Conservation (phyloP, 2,888 invertebrate species). For the Atrina japonica region DNA sequence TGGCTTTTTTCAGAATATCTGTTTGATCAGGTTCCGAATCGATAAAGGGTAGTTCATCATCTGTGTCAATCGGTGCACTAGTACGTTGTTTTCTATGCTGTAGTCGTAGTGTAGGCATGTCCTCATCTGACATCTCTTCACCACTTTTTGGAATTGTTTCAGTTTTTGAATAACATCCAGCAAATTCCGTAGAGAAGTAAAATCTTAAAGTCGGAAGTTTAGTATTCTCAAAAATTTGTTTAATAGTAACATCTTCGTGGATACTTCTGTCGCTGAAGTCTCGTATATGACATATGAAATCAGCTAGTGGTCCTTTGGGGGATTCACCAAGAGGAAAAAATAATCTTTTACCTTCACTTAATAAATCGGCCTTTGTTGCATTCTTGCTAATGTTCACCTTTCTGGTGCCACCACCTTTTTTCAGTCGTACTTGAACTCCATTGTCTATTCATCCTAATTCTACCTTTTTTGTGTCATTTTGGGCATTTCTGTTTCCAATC, state of each 20-base stretch:
- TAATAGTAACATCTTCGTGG: conserved; percentile 14
- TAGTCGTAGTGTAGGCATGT: background rate
- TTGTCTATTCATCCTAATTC: conserved; percentile 24
- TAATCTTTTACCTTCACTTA: conserved; percentile 3
- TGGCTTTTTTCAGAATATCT: background rate
- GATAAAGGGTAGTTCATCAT: background rate
- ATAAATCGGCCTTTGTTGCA: conserved; percentile 20
- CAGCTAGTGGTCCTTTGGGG: background rate
- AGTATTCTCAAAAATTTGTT: conserved; percentile 21
- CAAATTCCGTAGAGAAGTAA: conserved; percentile 24
- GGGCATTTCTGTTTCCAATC: conserved; percentile 13
- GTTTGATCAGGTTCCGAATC: background rate
- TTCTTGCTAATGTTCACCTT: conserved; percentile 9
- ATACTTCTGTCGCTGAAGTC: conserved; percentile 24
- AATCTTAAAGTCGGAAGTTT: conserved; percentile 25
- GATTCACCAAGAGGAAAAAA: conserved; percentile 32
- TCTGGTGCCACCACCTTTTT: conserved; percentile 28
- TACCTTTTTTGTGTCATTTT: conserved; percentile 4
- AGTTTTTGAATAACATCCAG: no score
- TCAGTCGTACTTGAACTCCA: conserved; percentile 9
- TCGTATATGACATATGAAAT: conserved; percentile 26
- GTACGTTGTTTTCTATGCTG: background rate
- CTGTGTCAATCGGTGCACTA: background rate
- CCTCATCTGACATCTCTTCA: background rate
- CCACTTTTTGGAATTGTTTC: background rate